Evolutionary conservation across 2,888 invertebrate genomes (phyloP).

Genomic region (Mythimna lalbum): DNA sequence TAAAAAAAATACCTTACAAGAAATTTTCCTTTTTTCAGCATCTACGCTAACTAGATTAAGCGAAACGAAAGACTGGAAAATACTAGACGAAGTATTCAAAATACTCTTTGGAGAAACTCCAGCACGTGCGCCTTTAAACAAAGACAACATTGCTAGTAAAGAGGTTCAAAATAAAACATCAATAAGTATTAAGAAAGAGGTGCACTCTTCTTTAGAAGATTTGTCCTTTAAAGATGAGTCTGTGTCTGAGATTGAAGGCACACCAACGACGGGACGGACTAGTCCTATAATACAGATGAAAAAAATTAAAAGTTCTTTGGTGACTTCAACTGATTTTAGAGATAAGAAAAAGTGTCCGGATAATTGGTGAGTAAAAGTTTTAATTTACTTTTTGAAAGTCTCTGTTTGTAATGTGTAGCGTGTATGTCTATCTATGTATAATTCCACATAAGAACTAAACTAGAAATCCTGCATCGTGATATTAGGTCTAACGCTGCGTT

Average conservation of each 20-base stretch:
- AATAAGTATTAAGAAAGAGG: constrained; percentile 52
- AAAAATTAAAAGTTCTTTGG: constrained; percentile 65
- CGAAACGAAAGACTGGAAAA: constrained; percentile 79
- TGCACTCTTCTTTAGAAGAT: constrained; percentile 62
- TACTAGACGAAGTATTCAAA: constrained; percentile 77
- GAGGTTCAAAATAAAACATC: constrained; percentile 35
- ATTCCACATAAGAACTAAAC: no score
- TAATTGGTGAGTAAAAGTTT: constrained; percentile 73
- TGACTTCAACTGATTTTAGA: constrained; percentile 68
- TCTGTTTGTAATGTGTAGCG: not conserved
- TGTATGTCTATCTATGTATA: no score
- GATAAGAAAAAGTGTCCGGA: constrained; percentile 84
- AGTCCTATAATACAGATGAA: constrained; percentile 83
- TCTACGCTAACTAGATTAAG: constrained; percentile 75
- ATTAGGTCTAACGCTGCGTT: no score
- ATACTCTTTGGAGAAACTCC: constrained; percentile 74
- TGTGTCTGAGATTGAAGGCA: constrained; percentile 81
- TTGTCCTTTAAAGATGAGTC: constrained; percentile 74
- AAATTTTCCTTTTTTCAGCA: constrained; percentile 63
- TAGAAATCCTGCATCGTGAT: no score
- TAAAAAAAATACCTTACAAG: no score
- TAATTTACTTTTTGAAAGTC: not conserved
- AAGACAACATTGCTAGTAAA: constrained; percentile 24
- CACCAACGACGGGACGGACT: constrained; percentile 79
- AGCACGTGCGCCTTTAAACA: constrained; percentile 9